Conservation (phyloP, 2,888 invertebrate species). For the Phlogophora meticulosa region DNA sequence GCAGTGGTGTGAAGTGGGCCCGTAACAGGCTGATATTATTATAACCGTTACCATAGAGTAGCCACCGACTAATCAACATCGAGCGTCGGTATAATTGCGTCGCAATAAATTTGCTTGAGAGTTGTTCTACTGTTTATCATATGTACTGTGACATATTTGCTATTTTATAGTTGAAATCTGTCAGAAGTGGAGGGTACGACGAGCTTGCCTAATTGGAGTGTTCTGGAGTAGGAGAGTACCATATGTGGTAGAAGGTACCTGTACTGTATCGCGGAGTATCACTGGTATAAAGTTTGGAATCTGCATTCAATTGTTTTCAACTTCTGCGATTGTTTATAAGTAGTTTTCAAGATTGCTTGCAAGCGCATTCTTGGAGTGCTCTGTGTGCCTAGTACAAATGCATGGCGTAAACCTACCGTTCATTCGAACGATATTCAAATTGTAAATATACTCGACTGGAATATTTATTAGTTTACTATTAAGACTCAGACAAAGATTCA, state of each 20-base stretch:
- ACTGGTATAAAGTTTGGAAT: slow-evolving; percentile 19
- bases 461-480: no score
- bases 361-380: background rate
- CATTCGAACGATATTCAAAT: no score
- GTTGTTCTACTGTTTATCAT: background rate
- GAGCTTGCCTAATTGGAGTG: slow-evolving; percentile 73
- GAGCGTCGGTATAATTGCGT: no score
- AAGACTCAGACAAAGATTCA: no score
- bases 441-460: no score
- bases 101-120: background rate
- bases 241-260: slow-evolving; percentile 30
- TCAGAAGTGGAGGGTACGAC: slow-evolving; percentile 60
- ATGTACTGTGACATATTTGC: slow-evolving; percentile 44
- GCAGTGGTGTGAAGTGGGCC: no score
- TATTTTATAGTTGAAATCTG: slow-evolving; percentile 74
- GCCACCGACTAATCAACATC: no score
- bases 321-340: slow-evolving; percentile 7
- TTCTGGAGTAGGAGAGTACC: slow-evolving; percentile 45
- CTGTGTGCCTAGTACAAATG: no score
- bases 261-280: slow-evolving; percentile 10
- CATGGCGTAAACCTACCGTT: no score
- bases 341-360: slow-evolving; percentile 1
- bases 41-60: no score
- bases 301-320: slow-evolving; percentile 32
- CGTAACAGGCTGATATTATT: no score